phyloP scores from a whole-genome alignment of 2,797 vertebrate genomes.

The Parotocinclus haroldoi region DNA sequence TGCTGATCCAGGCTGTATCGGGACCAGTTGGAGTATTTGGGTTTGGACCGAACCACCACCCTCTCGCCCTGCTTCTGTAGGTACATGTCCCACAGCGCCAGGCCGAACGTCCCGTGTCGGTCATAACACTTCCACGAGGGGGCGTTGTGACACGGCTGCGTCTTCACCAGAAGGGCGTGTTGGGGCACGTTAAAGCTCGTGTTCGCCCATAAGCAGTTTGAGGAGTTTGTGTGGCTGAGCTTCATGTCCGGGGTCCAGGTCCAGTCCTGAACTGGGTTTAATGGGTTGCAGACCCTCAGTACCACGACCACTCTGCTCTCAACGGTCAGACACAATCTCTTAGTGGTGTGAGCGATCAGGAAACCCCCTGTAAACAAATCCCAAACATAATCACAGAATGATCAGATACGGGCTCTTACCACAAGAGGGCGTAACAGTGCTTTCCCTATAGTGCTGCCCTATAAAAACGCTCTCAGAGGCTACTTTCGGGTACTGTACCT shows the following conservation, averaged over 20 bases:
- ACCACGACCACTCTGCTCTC: constrained; percentile 51
- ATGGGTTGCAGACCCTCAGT: constrained; percentile 70
- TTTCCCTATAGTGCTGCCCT: too few relatives aligned
- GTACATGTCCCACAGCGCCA: constrained; percentile 71
- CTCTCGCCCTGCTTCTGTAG: constrained; percentile 75
- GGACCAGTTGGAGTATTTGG: constrained; percentile 76
- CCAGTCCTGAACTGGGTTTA: constrained; percentile 74
- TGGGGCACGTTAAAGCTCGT: constrained; percentile 53
- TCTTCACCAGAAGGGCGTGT: constrained; percentile 60
- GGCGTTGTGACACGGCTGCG: constrained; percentile 63
- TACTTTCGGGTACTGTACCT: too few relatives aligned
- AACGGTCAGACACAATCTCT: constrained; percentile 69
- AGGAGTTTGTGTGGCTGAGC: constrained; percentile 68
- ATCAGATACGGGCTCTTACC: too few relatives aligned
- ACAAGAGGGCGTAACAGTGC: too few relatives aligned
- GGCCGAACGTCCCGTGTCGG: constrained; percentile 66
- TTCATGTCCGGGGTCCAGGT: constrained; percentile 70
- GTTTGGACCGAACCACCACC: constrained; percentile 67
- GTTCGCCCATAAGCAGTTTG: constrained; percentile 71
- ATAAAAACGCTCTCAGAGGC: too few relatives aligned
- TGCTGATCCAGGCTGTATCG: constrained; percentile 65
- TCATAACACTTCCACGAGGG: constrained; percentile 77
- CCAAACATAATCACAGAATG: too few relatives aligned
- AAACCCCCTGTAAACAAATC: constrained; percentile 75
- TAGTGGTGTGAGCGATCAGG: constrained; percentile 74